Conservation (phyloP, 2,888 invertebrate species). For the Scaptomyza parva region DNA sequence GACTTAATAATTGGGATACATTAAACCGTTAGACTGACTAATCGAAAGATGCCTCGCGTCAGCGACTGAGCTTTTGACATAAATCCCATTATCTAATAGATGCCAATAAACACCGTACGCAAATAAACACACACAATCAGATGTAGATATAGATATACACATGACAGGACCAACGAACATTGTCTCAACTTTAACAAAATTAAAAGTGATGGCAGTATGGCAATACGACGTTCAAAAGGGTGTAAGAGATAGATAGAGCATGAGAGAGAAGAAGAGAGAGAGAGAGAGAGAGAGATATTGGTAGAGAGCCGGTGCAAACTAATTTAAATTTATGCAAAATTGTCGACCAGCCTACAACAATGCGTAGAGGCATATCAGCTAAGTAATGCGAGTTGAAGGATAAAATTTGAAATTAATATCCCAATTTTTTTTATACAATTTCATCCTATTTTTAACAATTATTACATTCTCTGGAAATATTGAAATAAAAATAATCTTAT, state of each 20-base stretch:
- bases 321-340: constrained; percentile 75
- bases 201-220: constrained; percentile 69
- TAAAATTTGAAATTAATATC: too few species aligned
- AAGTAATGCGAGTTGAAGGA: neutral
- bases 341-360: constrained; percentile 35
- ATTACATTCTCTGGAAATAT: too few species aligned
- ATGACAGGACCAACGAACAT: constrained; percentile 65
- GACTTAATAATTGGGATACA: constrained; percentile 15
- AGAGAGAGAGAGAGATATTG: neutral
- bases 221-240: neutral
- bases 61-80: constrained; percentile 46
- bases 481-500: too few species aligned
- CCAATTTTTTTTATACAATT: too few species aligned
- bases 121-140: constrained; percentile 37
- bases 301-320: constrained; percentile 46
- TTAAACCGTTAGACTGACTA: neutral
- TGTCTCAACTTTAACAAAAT: constrained; percentile 68
- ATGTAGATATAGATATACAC: constrained; percentile 61
- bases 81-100: constrained; percentile 78
- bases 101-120: constrained; percentile 67
- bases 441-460: too few species aligned
- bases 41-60: constrained; percentile 10
- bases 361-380: constrained; percentile 17
- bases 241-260: neutral
- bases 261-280: neutral